Evolutionary conservation across 2,888 invertebrate genomes (phyloP).

Genomic region (Empis livida): DNA sequence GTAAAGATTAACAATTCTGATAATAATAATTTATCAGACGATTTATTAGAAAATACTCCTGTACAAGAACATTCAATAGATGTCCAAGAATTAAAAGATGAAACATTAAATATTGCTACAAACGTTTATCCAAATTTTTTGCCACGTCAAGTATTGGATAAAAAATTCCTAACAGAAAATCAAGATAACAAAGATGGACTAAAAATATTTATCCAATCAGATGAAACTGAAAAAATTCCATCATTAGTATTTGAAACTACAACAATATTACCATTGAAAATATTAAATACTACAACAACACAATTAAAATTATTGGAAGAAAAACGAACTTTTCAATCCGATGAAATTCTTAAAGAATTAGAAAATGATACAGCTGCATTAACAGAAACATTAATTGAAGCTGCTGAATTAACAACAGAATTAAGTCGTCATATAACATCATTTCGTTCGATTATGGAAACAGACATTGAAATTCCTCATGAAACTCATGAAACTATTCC

Average conservation of each 20-base stretch:
- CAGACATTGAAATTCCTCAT: conserved; percentile 11
- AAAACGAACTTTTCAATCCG: not conserved
- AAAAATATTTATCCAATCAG: not conserved
- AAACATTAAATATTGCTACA: too few relatives aligned
- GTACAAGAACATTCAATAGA: too few relatives aligned
- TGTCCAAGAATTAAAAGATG: too few relatives aligned
- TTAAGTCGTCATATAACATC: conserved; percentile 11
- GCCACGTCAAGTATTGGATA: too few relatives aligned
- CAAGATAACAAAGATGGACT: too few relatives aligned
- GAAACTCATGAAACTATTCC: conserved; percentile 19
- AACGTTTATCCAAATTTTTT: too few relatives aligned
- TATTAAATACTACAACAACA: not conserved
- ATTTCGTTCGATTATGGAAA: conserved; percentile 12
- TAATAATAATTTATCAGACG: too few relatives aligned
- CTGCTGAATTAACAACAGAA: conserved; percentile 14
- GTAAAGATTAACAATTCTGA: too few relatives aligned
- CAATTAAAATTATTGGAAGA: not conserved
- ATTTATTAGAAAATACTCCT: too few relatives aligned
- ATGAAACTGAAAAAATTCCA: not conserved
- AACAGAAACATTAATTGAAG: conserved; percentile 10
- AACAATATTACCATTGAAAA: not conserved
- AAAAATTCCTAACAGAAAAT: too few relatives aligned
- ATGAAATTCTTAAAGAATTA: conserved; percentile 1
- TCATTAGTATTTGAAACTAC: not conserved
- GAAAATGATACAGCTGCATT: conserved; percentile 3